phyloP scores from a whole-genome alignment of 2,888 invertebrate genomes.

The Eulithis testata region DNA sequence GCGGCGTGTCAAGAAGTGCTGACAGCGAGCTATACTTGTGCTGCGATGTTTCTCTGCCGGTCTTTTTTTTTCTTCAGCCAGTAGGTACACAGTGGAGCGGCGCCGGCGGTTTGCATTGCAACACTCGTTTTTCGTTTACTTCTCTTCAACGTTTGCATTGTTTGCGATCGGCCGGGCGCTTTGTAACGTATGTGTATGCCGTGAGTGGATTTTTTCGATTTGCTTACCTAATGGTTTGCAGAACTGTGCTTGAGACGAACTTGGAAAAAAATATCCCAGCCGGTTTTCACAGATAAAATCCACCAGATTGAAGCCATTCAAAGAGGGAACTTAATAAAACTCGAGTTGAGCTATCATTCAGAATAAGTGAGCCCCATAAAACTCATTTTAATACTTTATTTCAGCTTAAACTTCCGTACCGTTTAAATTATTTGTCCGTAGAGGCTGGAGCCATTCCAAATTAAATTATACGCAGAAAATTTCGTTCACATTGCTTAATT shows the following conservation, averaged over 20 bases:
- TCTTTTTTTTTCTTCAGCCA: conserved; percentile 55
- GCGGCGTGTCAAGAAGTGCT: conserved; percentile 59
- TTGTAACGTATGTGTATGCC: conserved; percentile 57
- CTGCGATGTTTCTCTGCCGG: conserved; percentile 46
- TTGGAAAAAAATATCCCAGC: conserved; percentile 29
- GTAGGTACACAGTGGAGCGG: conserved; percentile 41
- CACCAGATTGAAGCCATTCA: conserved; percentile 59
- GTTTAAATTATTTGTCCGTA: conserved; percentile 79
- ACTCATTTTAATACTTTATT: conserved; percentile 80
- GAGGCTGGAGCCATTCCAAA: conserved; percentile 79
- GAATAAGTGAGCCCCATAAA: conserved; percentile 71
- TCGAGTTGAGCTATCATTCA: conserved; percentile 76
- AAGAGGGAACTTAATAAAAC: conserved; percentile 65
- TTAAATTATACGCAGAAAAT: conserved; percentile 78
- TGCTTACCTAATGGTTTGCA: conserved; percentile 59
- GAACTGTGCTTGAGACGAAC: conserved; percentile 47
- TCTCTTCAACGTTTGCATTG: conserved; percentile 64
- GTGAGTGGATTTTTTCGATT: conserved; percentile 56
- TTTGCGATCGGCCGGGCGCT: conserved; percentile 62
- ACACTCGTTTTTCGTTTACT: conserved; percentile 67
- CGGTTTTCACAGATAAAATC: conserved; percentile 39
- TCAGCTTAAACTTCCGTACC: conserved; percentile 78
- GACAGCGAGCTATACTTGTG: conserved; percentile 51
- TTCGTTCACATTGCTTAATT: conserved; percentile 71
- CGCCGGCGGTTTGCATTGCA: conserved; percentile 61